Evolutionary conservation across 1,140 invertebrate species (phyloP), one percentile per base, ranked within the genome.

Genomic region (Sipha flava): DNA sequence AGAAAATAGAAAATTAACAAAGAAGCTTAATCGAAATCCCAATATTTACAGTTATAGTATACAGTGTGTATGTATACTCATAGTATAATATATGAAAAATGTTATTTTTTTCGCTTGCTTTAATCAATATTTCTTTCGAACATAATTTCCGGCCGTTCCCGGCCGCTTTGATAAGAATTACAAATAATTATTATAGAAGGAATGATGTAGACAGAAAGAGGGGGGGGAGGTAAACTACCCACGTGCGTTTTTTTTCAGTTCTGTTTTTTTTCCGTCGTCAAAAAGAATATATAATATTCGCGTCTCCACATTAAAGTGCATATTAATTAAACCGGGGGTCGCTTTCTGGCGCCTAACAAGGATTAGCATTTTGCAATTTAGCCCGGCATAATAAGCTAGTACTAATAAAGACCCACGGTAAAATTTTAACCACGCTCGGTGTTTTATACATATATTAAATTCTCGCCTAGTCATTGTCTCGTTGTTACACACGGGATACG

Each of bases 401-500:
- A 43, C 34, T 43, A 43, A 66, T 66, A 66, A 66, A 66, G 64
- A 43, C 64, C 37, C 34, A 26, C 64, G 34, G 21, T 43, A n/a
- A 23, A 43, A 66, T 66, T 66, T 40, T 43, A 40, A 26, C 12
- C 14, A 16, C 26, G 14, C 37, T 1, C 34, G n/a, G 12, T 18
- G 34, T 66, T 66, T 66, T 40, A 66, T 66, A 37, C n/a, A 66
- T 43, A 59, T 59, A 66, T 66, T 66, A 66, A 66, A 43, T 66
- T 40, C 21, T 23, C 64, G 64, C n/a, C 64, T 16, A 66, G 37
- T 23, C 37, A 5, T 66, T 43, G 64, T 14, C 6, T 37, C 9
- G 37, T 34, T 62, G n/a, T n/a, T n/a, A n/a, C n/a, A n/a, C n/a
- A n/a, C 18, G 64, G 34, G 5, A 66, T 21, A 37, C 21, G 64